Conservation (phyloP, 2,113 vertebrate genomes). For the Hipposideros armiger region DNA sequence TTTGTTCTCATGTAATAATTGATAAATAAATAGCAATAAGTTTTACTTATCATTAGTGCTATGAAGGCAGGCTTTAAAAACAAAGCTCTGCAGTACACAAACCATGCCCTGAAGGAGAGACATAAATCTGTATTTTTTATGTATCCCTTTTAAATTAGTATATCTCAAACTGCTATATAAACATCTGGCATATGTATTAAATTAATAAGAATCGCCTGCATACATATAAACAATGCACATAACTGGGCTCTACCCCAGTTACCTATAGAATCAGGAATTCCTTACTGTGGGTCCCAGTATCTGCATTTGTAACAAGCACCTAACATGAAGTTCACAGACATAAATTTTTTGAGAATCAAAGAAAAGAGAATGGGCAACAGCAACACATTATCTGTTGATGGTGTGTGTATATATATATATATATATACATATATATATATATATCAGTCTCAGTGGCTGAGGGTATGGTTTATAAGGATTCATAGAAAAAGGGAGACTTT, state of each 20-base stretch:
- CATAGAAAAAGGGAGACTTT: not conserved
- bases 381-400: not conserved
- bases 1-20: not conserved
- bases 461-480: not conserved
- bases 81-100: not conserved
- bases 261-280: not conserved
- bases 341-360: not conserved
- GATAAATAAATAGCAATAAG: not conserved
- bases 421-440: too few species aligned
- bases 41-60: not conserved
- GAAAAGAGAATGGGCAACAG: not conserved
- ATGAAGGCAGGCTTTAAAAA: not conserved
- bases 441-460: not conserved
- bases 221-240: not conserved
- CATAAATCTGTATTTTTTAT: not conserved
- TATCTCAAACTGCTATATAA: not conserved
- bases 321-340: not conserved
- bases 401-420: too few species aligned
- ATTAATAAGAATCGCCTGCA: not conserved
- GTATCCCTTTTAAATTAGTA: not conserved
- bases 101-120: not conserved
- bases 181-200: not conserved
- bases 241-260: not conserved
- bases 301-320: not conserved
- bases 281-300: not conserved